A percentile compares a stretch with the other conserved stretches of the same genome.
Conservation (phyloP, 2,797 vertebrate species). For the Cercopithecus mitis region DNA sequence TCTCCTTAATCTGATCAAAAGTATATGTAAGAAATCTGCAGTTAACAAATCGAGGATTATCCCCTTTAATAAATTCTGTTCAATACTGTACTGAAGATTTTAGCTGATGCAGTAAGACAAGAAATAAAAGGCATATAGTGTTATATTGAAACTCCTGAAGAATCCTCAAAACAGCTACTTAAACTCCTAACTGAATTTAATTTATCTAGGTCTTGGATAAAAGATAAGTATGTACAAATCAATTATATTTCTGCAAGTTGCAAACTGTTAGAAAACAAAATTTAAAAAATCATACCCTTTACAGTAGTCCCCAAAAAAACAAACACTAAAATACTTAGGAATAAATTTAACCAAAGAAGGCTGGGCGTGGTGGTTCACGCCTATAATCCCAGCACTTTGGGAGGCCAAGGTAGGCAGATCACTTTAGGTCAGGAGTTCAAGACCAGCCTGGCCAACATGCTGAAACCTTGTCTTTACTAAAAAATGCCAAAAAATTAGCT, state of each 20-base stretch:
- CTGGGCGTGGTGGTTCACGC: too few species aligned
- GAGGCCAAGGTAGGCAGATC: too few species aligned
- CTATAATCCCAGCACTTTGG: too few species aligned
- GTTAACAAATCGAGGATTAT: background rate
- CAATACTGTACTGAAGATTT: background rate
- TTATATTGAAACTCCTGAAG: background rate
- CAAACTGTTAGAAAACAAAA: background rate
- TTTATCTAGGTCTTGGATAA: background rate
- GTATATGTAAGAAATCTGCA: background rate
- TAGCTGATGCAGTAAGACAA: background rate
- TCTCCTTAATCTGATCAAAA: background rate
- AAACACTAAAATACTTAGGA: background rate
- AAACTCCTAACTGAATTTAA: background rate
- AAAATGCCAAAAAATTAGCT: too few species aligned
- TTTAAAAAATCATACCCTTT: background rate
- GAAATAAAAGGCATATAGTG: background rate
- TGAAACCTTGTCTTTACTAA: too few species aligned
- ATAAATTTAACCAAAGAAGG: too few species aligned
- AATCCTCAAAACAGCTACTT: background rate
- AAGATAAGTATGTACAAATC: background rate
- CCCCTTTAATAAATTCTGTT: background rate
- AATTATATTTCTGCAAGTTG: background rate
- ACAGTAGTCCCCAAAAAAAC: background rate
- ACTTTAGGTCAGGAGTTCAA: too few species aligned
- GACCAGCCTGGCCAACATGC: too few species aligned